Base-by-base conservation (phyloP, 1,140 invertebrate species). In the Drosophila novamexicana region DNA sequence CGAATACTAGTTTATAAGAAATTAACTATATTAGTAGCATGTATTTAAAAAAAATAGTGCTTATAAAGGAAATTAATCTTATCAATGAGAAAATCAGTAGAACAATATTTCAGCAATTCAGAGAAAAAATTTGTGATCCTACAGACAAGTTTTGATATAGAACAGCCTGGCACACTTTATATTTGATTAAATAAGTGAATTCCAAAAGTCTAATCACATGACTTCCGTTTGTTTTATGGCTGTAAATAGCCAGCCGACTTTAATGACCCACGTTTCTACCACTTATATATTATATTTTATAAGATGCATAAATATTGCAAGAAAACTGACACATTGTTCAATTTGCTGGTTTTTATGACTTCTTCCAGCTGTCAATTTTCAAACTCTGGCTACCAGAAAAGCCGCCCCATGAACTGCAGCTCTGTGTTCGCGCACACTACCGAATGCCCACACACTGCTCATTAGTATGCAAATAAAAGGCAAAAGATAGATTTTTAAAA, bases 381-480 rank as follows among this genome's bases (percentile, higher is more conserved):
- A 18, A 49, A 64, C 40, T 12, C 7, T 14, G 16, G 32, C 68
- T 37, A 57, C 52, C 40, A 56, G 50, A 54, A 39, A 18, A 32
- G 18, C 47, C 16, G 45, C n/a, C 34, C 18, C 22, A 40, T 22
- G 32, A 29, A 18, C 6, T 63, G 14, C 67, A 63, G 7, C 32
- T 36, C 22, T 5, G 22, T 29, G 22, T 29, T 29, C 63, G 29
- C 59, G 10, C 32, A 49, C 32, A 37, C 34, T 45, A 40, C 58
- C 18, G 4, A 52, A 39, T 49, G 49, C 65, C 65, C 57, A 68
- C 57, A 57, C 50, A 42, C 16, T 39, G 34, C 39, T 42, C 40
- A 68, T 42, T 32, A 58, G 68, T 61, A 61, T 67, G 56, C 40
- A 45, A 61, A 66, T 67, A 59, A 59, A 58, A 44, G 18, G 36